phyloP scores from a whole-genome alignment of 2,797 vertebrate genomes.

The Cuculus canorus region DNA sequence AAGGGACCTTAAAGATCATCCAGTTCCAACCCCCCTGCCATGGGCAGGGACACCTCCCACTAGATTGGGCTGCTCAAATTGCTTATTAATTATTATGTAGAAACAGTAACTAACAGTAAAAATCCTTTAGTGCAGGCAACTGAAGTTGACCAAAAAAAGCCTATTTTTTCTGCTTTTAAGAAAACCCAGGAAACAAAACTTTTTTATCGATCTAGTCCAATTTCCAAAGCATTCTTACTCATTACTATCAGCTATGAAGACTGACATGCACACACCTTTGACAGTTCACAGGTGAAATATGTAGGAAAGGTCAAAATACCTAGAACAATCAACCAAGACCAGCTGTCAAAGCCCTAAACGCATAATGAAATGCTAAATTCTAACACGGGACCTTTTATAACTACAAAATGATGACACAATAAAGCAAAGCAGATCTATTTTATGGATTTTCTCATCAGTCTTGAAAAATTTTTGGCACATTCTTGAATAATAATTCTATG shows the following conservation, averaged over 20 bases:
- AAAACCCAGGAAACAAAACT: neutral
- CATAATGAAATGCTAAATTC: neutral
- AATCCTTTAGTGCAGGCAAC: neutral
- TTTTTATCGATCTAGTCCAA: neutral
- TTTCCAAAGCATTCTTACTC: neutral
- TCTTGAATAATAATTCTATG: neutral
- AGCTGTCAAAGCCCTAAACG: neutral
- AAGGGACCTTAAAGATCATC: no score
- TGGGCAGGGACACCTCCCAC: no score
- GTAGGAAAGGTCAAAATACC: conserved; percentile 17
- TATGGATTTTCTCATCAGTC: neutral
- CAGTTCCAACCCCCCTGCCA: no score
- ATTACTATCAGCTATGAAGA: neutral
- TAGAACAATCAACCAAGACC: neutral
- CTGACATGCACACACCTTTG: neutral
- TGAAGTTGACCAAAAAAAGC: neutral
- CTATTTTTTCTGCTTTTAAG: neutral
- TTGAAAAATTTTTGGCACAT: neutral
- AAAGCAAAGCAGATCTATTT: neutral
- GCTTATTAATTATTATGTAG: neutral
- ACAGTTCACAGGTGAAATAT: neutral
- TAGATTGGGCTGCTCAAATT: no score
- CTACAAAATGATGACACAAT: neutral
- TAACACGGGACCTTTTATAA: neutral
- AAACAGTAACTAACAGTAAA: neutral